Conservation (phyloP, 2,888 invertebrate species). For the Amphimallon solstitiale region DNA sequence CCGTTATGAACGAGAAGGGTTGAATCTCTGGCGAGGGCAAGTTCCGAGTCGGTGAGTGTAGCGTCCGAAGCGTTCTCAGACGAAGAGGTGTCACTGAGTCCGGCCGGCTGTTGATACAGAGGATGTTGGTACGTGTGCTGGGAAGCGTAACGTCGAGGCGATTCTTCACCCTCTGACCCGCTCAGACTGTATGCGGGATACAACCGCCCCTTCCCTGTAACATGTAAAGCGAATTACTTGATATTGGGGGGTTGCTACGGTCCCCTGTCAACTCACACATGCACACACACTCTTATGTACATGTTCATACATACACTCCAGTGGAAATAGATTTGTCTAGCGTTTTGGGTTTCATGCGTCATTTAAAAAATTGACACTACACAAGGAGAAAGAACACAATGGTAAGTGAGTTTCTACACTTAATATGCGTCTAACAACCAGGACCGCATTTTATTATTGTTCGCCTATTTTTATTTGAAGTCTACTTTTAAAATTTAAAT, state of each 20-base stretch:
- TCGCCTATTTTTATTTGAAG: too few species aligned
- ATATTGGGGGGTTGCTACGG: slow-evolving; percentile 15
- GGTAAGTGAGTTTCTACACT: neutral
- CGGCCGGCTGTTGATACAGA: slow-evolving; percentile 63
- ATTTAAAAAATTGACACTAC: slow-evolving; percentile 39
- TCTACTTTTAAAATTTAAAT: too few species aligned
- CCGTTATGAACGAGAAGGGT: slow-evolving; percentile 87
- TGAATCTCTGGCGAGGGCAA: slow-evolving; percentile 82
- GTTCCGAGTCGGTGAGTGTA: slow-evolving; percentile 84
- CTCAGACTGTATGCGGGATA: slow-evolving; percentile 83
- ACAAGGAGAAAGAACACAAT: neutral
- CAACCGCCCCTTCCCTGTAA: slow-evolving; percentile 79
- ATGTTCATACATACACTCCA: neutral
- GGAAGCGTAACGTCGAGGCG: slow-evolving; percentile 67
- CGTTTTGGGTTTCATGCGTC: slow-evolving; percentile 39
- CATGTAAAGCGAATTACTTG: slow-evolving; percentile 34
- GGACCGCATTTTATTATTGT: too few species aligned
- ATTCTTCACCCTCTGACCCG: slow-evolving; percentile 78
- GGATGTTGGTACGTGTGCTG: slow-evolving; percentile 68
- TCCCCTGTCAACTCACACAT: slow-evolving; percentile 9
- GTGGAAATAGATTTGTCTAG: slow-evolving; percentile 34
- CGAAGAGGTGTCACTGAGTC: slow-evolving; percentile 81
- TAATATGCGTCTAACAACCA: too few species aligned
- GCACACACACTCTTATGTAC: neutral
- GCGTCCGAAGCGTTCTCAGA: slow-evolving; percentile 89